Evolutionary conservation across 2,113 vertebrate species (phyloP).

Genomic region (Furnarius figulus): DNA sequence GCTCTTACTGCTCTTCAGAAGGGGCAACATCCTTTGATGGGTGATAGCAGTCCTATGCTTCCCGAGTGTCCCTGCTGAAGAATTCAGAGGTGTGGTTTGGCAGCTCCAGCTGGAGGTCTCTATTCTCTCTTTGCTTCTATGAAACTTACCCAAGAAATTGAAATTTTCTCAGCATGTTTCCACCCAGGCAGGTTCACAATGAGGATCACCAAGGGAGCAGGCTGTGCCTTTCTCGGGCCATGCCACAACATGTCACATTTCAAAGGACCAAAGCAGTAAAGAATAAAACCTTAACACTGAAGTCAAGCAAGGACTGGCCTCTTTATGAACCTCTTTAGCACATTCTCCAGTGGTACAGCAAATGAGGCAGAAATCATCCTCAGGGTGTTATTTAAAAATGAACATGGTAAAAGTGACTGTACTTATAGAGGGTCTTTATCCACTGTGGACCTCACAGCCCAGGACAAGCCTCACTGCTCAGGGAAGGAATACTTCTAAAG

Average conservation of each 20-base stretch:
- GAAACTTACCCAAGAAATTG: background rate
- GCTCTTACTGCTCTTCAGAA: background rate
- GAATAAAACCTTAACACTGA: background rate
- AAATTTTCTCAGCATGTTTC: background rate
- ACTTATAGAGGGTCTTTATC: background rate
- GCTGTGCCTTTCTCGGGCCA: background rate
- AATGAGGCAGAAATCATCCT: background rate
- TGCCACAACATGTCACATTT: background rate
- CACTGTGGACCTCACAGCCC: background rate
- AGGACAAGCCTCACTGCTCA: background rate
- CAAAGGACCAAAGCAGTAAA: background rate
- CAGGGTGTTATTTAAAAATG: background rate
- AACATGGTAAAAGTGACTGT: background rate
- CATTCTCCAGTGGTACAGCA: background rate
- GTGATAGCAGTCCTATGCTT: rapidly evolving
- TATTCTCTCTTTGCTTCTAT: background rate
- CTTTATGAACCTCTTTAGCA: background rate
- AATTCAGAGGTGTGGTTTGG: background rate
- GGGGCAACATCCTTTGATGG: background rate
- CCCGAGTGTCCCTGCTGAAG: background rate
- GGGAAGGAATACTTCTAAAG: background rate
- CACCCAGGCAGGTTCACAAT: background rate
- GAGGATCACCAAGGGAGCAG: background rate
- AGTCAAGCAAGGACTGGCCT: background rate
- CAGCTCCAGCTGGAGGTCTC: background rate